phyloP scores from a whole-genome alignment of 23 tunicate genomes.

The Styela plicata region DNA sequence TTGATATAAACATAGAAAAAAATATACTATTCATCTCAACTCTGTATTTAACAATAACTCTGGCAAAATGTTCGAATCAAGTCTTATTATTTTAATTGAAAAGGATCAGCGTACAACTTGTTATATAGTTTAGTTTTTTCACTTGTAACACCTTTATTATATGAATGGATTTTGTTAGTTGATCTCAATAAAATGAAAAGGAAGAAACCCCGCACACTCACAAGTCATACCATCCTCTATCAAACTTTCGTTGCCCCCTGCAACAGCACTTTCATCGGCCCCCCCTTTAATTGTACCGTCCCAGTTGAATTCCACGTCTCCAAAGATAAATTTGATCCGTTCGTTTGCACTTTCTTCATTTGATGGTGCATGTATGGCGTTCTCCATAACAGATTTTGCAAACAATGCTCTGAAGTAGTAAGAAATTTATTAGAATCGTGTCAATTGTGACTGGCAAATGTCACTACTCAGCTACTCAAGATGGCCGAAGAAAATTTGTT shows the following conservation, averaged over 20 bases:
- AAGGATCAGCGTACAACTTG: no score
- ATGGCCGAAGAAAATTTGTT: no score
- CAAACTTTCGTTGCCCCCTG: neutral
- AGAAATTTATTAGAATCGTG: no score
- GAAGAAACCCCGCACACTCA: neutral
- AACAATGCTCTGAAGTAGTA: slow-evolving; percentile 66
- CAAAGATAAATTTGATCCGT: slow-evolving; percentile 63
- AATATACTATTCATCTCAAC: no score
- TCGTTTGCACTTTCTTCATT: slow-evolving; percentile 60
- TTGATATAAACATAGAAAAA: no score
- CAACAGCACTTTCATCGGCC: slow-evolving; percentile 27
- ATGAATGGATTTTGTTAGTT: neutral
- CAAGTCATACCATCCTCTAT: neutral
- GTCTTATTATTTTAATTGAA: no score
- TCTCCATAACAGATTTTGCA: slow-evolving; percentile 73
- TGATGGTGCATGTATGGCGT: slow-evolving; percentile 88
- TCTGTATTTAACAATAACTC: no score
- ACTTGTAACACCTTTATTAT: no score
- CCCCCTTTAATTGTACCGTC: slow-evolving; percentile 58
- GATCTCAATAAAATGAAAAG: neutral
- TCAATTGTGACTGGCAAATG: no score
- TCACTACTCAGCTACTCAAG: no score
- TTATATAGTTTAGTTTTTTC: no score
- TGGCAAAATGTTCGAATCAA: no score
- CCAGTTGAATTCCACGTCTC: slow-evolving; percentile 81